Percentiles rank a stretch among this genome's conserved stretches.
Evolutionary conservation across 2,888 invertebrate species (phyloP).

Genomic region (Noctua pronuba): DNA sequence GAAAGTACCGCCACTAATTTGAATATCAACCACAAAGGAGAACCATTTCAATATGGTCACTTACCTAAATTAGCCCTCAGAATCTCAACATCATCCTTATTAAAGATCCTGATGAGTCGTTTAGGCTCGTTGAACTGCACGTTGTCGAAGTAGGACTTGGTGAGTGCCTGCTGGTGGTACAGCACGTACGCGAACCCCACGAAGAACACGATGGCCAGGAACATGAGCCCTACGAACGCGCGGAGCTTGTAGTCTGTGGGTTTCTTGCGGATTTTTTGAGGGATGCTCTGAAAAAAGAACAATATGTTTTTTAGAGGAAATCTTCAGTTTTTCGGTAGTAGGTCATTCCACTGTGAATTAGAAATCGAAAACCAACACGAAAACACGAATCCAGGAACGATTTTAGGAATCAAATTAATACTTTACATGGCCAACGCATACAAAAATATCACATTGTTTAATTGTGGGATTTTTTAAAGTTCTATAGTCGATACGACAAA

Average conservation of each 20-base stretch:
- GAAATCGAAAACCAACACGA: background rate
- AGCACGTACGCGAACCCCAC: constrained; percentile 96
- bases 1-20: background rate
- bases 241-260: constrained; percentile 95
- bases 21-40: background rate
- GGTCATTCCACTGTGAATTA: background rate
- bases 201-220: constrained; percentile 95
- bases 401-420: background rate
- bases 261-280: constrained; percentile 93
- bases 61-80: constrained; percentile 92
- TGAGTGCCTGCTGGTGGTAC: constrained; percentile 95
- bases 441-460: background rate
- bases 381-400: background rate
- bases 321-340: background rate
- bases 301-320: background rate
- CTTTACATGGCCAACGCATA: background rate
- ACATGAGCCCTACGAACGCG: constrained; percentile 95
- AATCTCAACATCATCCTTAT: constrained; percentile 93
- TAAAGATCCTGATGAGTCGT: constrained; percentile 93
- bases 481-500: too few relatives aligned
- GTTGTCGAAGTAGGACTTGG: constrained; percentile 95
- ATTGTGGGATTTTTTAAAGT: background rate
- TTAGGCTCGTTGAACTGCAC: constrained; percentile 96
- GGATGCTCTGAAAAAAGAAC: constrained; percentile 91
- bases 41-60: constrained; percentile 33